Percentiles rank a stretch among this genome's conserved stretches.
Evolutionary conservation across 2,888 invertebrate genomes (phyloP).

Genomic region (Bellardia pandia): DNA sequence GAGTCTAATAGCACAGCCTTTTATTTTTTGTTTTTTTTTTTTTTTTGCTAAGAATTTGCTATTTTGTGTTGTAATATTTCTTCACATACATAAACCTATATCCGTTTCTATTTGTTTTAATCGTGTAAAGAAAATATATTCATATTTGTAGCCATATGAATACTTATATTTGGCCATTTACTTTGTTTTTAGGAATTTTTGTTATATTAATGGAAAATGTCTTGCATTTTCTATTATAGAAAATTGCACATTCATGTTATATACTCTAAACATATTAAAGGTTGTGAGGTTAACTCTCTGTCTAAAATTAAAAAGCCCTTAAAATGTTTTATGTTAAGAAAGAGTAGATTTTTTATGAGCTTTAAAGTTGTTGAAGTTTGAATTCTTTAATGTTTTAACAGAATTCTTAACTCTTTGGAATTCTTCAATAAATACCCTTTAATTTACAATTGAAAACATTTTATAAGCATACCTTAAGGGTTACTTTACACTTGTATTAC

Average conservation of each 20-base stretch:
- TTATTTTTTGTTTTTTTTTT: constrained; percentile 7
- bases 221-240: constrained; percentile 53
- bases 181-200: neutral
- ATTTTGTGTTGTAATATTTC: constrained; percentile 10
- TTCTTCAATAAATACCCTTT: neutral
- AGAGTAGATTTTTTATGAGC: neutral
- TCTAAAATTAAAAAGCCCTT: neutral
- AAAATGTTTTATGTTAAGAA: constrained; percentile 18
- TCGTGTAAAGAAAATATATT: neutral
- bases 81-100: constrained; percentile 22
- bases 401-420: too few relatives aligned
- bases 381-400: too few relatives aligned
- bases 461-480: constrained; percentile 4
- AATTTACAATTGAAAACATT: neutral
- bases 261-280: neutral
- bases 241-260: constrained; percentile 61
- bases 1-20: constrained; percentile 49
- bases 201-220: constrained; percentile 10
- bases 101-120: neutral
- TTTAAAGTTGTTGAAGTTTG: neutral
- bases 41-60: constrained; percentile 19
- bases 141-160: constrained; percentile 16
- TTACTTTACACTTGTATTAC: neutral
- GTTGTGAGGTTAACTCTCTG: neutral
- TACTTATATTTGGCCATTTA: constrained; percentile 11